Percentiles rank a stretch among this genome's conserved stretches.
Conservation (phyloP, 2,888 invertebrate species). For the Smittia aterrima region DNA sequence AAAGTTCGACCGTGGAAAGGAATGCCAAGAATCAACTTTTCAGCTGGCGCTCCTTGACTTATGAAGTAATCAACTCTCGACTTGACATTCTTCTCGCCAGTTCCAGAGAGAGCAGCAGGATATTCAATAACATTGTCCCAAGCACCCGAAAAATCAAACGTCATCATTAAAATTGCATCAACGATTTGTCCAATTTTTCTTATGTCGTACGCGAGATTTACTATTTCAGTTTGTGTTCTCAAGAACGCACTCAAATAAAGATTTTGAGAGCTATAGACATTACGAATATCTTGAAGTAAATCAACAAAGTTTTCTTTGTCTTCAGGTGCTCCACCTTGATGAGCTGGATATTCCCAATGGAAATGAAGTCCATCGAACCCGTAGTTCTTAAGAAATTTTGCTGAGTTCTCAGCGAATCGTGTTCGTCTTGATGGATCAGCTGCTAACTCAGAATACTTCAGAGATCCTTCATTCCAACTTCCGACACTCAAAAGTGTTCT, state of each 20-base stretch:
- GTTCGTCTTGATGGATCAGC: constrained; percentile 46
- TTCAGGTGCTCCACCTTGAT: constrained; percentile 51
- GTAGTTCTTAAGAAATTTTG: constrained; percentile 52
- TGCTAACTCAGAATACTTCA: constrained; percentile 54
- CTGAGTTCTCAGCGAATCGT: constrained; percentile 53
- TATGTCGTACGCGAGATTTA: constrained; percentile 53
- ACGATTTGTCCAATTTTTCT: constrained; percentile 46
- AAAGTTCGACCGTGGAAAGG: constrained; percentile 10
- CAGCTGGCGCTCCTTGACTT: not conserved
- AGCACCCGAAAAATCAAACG: constrained; percentile 12
- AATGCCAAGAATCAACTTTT: constrained; percentile 10
- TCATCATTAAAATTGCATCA: constrained; percentile 9
- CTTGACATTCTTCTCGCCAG: not conserved
- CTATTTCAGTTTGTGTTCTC: not conserved
- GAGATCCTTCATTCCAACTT: constrained; percentile 57
- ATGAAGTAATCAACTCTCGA: not conserved
- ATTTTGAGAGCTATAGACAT: constrained; percentile 47
- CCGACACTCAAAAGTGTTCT: constrained; percentile 56
- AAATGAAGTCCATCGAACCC: constrained; percentile 57
- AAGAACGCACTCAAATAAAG: constrained; percentile 1
- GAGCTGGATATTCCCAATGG: constrained; percentile 56
- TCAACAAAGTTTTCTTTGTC: constrained; percentile 53
- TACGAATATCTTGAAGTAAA: constrained; percentile 52
- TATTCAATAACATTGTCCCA: constrained; percentile 19
- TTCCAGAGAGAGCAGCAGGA: not conserved